Evolutionary conservation across 2,113 vertebrate genomes (phyloP).

Genomic region (Phylloscopus whistleri): DNA sequence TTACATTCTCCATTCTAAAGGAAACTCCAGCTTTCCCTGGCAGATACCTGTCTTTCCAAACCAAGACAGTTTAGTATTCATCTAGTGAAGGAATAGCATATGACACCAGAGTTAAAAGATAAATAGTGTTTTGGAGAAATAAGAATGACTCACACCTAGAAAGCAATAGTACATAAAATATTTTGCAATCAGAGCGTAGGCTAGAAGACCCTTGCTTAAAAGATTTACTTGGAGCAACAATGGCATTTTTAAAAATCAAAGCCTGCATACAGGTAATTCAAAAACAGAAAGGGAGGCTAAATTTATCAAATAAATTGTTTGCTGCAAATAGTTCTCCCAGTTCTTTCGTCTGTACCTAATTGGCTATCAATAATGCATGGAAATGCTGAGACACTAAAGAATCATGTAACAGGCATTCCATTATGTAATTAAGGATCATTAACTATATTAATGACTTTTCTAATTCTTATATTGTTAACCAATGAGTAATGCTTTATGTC

Average conservation of each 20-base stretch:
- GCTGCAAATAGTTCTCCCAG: slow-evolving; percentile 38
- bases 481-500: slow-evolving; percentile 25
- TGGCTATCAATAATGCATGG: slow-evolving; percentile 61
- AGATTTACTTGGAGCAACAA: slow-evolving; percentile 1
- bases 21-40: no score
- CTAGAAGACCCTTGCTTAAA: neutral
- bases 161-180: neutral
- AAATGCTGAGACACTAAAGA: slow-evolving; percentile 57
- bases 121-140: neutral
- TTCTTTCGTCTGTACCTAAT: slow-evolving; percentile 49
- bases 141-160: neutral
- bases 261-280: slow-evolving; percentile 15
- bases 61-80: neutral
- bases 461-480: slow-evolving; percentile 57
- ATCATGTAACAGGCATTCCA: slow-evolving; percentile 59
- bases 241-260: slow-evolving; percentile 41
- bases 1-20: no score
- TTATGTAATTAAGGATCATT: slow-evolving; percentile 66
- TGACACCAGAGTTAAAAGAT: neutral
- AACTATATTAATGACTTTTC: slow-evolving; percentile 64
- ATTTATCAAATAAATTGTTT: slow-evolving; percentile 65
- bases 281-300: neutral
- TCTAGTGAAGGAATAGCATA: neutral
- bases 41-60: no score
- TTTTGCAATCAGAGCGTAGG: neutral